Percentiles rank a stretch among this genome's conserved stretches.
phyloP scores from a whole-genome alignment of 2,888 invertebrate species.

The Drosophila conformis region DNA sequence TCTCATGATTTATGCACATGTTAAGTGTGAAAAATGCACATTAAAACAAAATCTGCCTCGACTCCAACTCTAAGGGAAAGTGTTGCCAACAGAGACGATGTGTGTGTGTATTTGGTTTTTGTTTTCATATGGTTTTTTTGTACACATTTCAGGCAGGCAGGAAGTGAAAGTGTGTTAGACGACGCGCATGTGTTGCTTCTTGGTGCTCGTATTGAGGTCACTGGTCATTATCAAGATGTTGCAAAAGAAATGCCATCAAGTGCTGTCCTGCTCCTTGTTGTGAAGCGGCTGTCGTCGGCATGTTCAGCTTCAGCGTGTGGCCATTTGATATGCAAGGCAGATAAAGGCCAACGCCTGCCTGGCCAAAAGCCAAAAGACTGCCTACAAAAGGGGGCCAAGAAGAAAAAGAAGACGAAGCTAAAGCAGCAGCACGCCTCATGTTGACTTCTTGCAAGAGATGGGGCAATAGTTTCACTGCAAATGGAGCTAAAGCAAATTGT shows the following conservation, averaged over 20 bases:
- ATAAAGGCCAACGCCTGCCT: slow-evolving; percentile 72
- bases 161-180: slow-evolving; percentile 74
- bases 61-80: slow-evolving; percentile 61
- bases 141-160: slow-evolving; percentile 16
- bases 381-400: slow-evolving; percentile 12
- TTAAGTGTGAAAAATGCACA: slow-evolving; percentile 79
- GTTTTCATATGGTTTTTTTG: slow-evolving; percentile 4
- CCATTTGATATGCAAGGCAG: slow-evolving; percentile 80
- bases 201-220: slow-evolving; percentile 65
- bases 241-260: slow-evolving; percentile 72
- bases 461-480: slow-evolving; percentile 63
- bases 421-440: slow-evolving; percentile 24
- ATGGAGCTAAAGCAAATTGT: slow-evolving; percentile 43
- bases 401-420: neutral
- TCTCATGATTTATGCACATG: slow-evolving; percentile 79
- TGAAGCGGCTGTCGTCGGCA: slow-evolving; percentile 33
- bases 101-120: slow-evolving; percentile 3
- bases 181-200: slow-evolving; percentile 52
- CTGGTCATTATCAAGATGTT: slow-evolving; percentile 79
- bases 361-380: slow-evolving; percentile 55
- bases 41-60: slow-evolving; percentile 65
- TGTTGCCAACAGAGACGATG: slow-evolving; percentile 56
- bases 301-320: slow-evolving; percentile 27
- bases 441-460: slow-evolving; percentile 34
- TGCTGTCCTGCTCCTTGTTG: slow-evolving; percentile 46